phyloP scores from a whole-genome alignment of 1,140 invertebrate species.

The Linepithema humile region DNA sequence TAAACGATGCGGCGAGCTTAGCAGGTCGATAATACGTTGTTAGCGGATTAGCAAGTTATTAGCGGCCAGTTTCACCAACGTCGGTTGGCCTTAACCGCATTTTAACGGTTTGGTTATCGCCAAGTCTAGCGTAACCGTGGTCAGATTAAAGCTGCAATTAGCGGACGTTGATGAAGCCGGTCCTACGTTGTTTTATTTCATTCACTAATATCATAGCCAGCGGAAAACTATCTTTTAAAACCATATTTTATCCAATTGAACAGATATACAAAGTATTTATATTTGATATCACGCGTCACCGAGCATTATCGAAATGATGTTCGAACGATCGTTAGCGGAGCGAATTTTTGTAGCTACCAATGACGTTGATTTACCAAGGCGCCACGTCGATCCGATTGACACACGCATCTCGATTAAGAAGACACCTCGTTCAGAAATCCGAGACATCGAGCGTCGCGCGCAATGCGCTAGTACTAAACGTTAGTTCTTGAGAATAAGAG shows the following conservation, averaged over 20 bases:
- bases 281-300: constrained; percentile 13
- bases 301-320: background rate
- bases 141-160: background rate
- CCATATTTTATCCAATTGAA: constrained; percentile 5
- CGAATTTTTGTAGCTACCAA: background rate
- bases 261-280: constrained; percentile 20
- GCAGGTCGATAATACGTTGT: constrained; percentile 24
- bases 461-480: constrained; percentile 29
- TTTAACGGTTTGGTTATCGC: background rate
- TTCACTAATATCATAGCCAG: background rate
- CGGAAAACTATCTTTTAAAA: background rate
- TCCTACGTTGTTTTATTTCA: background rate
- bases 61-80: background rate
- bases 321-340: background rate
- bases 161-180: background rate
- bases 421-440: constrained; percentile 38
- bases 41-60: constrained; percentile 29
- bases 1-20: constrained; percentile 4
- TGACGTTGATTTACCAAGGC: constrained; percentile 17
- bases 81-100: background rate
- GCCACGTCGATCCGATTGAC: constrained; percentile 39
- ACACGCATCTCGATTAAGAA: background rate
- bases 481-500: constrained; percentile 35
- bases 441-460: constrained; percentile 59
- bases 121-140: background rate